Evolutionary conservation across 2,888 invertebrate species (phyloP).

Genomic region (Villa cingulata): DNA sequence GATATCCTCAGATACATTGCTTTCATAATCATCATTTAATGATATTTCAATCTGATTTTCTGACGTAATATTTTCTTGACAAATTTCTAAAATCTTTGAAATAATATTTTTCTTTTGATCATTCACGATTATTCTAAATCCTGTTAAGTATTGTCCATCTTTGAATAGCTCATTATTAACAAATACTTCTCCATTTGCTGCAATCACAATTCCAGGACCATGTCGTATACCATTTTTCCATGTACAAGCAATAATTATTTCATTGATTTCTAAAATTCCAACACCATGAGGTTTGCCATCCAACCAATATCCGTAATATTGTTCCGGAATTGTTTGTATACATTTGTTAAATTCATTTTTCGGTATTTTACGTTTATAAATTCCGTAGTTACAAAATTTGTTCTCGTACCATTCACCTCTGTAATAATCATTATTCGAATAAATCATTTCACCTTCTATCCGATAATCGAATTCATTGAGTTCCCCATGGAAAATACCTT

Average conservation of each 20-base stretch:
- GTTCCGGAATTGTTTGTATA: background rate
- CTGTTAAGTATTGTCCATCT: background rate
- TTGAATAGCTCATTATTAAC: conserved; percentile 5
- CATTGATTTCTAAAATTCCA: conserved; percentile 8
- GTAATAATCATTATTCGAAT: conserved; percentile 4
- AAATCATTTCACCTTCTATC: conserved; percentile 1
- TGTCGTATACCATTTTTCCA: conserved; percentile 6
- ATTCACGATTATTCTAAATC: background rate
- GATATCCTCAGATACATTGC: background rate
- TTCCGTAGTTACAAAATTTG: conserved; percentile 6
- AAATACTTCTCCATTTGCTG: conserved; percentile 8
- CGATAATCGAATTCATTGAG: conserved; percentile 5
- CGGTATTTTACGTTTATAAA: conserved; percentile 5
- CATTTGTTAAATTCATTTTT: background rate
- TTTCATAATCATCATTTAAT: too few relatives aligned
- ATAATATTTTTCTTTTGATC: background rate
- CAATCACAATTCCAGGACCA: conserved; percentile 8
- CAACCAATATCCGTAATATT: conserved; percentile 7
- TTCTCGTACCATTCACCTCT: conserved; percentile 7
- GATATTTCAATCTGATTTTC: too few relatives aligned
- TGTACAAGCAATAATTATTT: conserved; percentile 1
- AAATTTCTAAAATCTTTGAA: background rate
- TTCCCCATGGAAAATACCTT: conserved; percentile 5
- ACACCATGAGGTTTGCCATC: conserved; percentile 8
- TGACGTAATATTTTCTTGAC: background rate